Conservation (phyloP, 2,888 invertebrate genomes). For the Meiosimyza decipiens region DNA sequence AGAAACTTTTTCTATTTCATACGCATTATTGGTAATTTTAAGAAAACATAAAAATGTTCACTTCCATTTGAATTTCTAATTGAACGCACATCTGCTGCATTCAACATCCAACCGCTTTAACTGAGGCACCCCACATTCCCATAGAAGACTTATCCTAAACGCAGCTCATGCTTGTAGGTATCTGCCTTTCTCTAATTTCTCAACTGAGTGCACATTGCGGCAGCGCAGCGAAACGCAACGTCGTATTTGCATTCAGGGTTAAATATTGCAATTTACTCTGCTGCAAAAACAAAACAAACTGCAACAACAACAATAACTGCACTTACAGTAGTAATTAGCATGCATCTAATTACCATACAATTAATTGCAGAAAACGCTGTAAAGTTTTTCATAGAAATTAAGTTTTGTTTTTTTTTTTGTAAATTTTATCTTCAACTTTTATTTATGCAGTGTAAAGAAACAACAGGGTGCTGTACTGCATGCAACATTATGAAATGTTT, state of each 20-base stretch:
- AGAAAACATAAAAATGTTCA: not conserved
- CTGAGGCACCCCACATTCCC: too few species aligned
- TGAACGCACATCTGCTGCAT: not conserved
- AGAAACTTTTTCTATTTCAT: too few species aligned
- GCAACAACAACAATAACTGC: conserved; percentile 28
- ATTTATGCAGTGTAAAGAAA: not conserved
- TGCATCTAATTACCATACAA: conserved; percentile 42
- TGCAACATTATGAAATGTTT: conserved; percentile 2
- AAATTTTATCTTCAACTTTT: not conserved
- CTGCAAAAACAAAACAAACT: conserved; percentile 2
- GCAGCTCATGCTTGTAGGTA: not conserved
- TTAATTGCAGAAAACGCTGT: conserved; percentile 34
- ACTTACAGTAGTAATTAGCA: conserved; percentile 37
- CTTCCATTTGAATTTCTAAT: not conserved
- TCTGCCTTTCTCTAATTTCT: conserved; percentile 36
- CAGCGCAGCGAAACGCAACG: conserved; percentile 20
- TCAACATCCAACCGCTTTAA: too few species aligned
- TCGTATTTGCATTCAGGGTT: conserved; percentile 43
- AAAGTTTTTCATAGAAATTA: conserved; percentile 29
- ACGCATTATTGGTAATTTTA: not conserved
- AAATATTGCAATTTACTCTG: conserved; percentile 29
- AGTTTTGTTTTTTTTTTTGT: not conserved
- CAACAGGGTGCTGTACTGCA: not conserved
- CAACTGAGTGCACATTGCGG: conserved; percentile 38
- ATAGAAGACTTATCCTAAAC: not conserved